Percentiles rank a stretch among this genome's conserved stretches.
Evolutionary conservation across 2,797 vertebrate genomes (phyloP).

Genomic region (Anguilla megastoma): DNA sequence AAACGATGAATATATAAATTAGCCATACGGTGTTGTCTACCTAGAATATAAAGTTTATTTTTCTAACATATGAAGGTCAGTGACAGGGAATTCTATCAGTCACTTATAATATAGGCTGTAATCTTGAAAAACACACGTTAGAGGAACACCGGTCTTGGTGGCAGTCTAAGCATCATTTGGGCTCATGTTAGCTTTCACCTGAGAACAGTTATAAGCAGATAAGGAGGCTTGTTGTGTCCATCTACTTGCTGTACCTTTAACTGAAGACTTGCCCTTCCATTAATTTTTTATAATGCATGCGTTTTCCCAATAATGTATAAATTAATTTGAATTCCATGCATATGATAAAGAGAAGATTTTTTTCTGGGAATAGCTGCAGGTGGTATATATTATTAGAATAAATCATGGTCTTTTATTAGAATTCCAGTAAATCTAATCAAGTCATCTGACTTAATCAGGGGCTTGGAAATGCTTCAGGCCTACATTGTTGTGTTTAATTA

Average conservation of each 20-base stretch:
- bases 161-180: neutral
- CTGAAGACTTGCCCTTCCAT: neutral
- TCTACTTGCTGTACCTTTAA: neutral
- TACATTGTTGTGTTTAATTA: too few species aligned
- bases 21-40: neutral
- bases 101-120: neutral
- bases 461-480: too few species aligned
- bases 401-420: too few species aligned
- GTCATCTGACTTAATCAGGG: too few species aligned
- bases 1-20: constrained; percentile 25
- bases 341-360: too few species aligned
- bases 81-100: neutral
- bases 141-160: too few species aligned
- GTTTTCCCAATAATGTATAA: neutral
- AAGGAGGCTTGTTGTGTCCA: neutral
- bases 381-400: too few species aligned
- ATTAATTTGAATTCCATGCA: neutral
- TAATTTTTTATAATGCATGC: neutral
- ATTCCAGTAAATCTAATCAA: too few species aligned
- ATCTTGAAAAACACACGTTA: neutral
- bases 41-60: neutral
- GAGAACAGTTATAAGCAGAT: neutral
- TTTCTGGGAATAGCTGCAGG: too few species aligned
- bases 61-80: neutral
- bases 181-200: too few species aligned